Base-by-base conservation (phyloP, 2,113 vertebrate genomes). In the Hystrix brachyura region DNA sequence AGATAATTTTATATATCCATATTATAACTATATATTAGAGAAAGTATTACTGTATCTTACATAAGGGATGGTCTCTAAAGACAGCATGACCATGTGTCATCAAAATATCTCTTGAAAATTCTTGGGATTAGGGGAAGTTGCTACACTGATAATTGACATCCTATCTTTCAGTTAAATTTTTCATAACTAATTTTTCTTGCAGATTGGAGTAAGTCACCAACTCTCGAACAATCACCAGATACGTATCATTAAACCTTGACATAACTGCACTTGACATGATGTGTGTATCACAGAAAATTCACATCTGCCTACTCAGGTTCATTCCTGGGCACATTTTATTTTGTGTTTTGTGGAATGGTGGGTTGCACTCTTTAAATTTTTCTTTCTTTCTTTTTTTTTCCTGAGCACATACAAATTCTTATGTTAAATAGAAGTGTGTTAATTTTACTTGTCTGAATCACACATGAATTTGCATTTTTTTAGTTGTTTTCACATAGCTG, bases 121-220 rank as follows among this genome's bases (percentile, higher is more conserved):
- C 46, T 91, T 71, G 83, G 51, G 5, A n/a, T 67, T 88, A 87
- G 34, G 43, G n/a, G 3, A 86, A 87, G 10, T 65, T 95, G 76
- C 76, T 76, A 25, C 38, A 76, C 21, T 74, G 38, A 67, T 83
- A 60, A n/a, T 38, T 67, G 76, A 76, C 32, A 38, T 88, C 48
- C 38, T 74, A 38, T 74, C 29, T 87, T 80, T 51, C 51, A 92
- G 64, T 29, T 81, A 92, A 64, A 32, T 74, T 88, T 82, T 38
- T 95, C 59, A 76, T 87, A 76, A 74, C n/a, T 76, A 55, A 59
- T 67, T 88, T 95, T 74, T 87, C 84, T 92, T 92, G 19, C 38
- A 12, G 38, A 72, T 23, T 46, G 84, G 51, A 88, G 46, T 17
- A 87, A 65, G 64, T 74, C 83, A 82, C 57, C 65, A 81, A 82